Base-by-base conservation (phyloP, 1,140 invertebrate species). In the Hylaeus volcanicus region DNA sequence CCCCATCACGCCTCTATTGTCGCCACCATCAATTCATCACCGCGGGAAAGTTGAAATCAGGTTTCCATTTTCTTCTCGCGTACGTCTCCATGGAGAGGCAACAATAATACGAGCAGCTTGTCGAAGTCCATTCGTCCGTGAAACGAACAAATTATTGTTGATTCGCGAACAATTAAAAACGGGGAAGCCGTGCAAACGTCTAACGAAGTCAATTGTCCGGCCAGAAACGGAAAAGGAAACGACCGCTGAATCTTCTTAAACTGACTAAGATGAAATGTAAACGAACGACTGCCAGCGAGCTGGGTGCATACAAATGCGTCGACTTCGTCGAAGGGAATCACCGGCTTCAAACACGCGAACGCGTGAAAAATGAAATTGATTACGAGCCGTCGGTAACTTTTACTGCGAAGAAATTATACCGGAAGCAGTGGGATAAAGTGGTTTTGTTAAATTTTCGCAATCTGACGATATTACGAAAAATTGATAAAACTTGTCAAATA, bases 1-100 rank as follows among this genome's bases (percentile, higher is more conserved):
- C n/a, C 37, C 43, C 26, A 12, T 14, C 1, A 9, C 61, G 12
- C 9, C 61, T 26, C 26, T 26, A 11, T 64, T 56, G 61, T 78
- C 76, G 58, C 26, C 26, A n/a, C 51, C 61, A 66, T 71, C 68
- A 79, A 81, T 78, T 63, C 78, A 69, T 80, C 68, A 55, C 51
- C 61, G 60, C 55, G 43, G 74, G 45, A 64, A 51, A 79, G 75
- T 87, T 79, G 74, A 83, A 83, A 87, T 85, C 83, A 78, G 83
- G 41, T 74, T 81, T 76, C 71, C 60, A 79, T 85, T 75, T 72
- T 72, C 14, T 58, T 14, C 11, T 45, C n/a, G 55, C 45, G 58
- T 66, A 43, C 58, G 58, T n/a, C 11, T 61, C 61, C 39, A 15
- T 12, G 71, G 63, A 37, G 48, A 45, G 37, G 37, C 11, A 69